Evolutionary conservation across 2,888 invertebrate genomes (phyloP).

Genomic region (Eumacrocentrus americanus): DNA sequence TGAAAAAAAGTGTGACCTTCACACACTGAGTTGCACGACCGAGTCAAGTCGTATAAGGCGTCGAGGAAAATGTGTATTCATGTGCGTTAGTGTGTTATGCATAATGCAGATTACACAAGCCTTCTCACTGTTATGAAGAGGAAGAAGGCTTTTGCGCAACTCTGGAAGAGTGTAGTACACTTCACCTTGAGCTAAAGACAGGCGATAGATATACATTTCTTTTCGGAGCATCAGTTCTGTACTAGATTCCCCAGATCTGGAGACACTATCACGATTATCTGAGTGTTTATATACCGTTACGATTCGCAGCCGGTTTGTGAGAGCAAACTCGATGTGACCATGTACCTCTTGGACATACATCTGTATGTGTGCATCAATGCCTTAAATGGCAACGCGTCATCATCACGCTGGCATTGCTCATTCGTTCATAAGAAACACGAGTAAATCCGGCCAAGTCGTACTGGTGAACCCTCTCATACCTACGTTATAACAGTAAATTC

Average conservation of each 20-base stretch:
- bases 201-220: too few relatives aligned
- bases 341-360: not conserved
- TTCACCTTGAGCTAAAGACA: not conserved
- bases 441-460: too few relatives aligned
- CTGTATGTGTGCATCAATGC: not conserved
- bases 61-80: slow-evolving; percentile 2
- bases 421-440: not conserved
- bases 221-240: not conserved
- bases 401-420: not conserved
- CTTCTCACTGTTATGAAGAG: not conserved
- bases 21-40: not conserved
- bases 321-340: not conserved
- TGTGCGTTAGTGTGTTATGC: slow-evolving; percentile 18
- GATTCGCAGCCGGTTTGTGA: not conserved
- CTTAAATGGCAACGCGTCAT: slow-evolving; percentile 12
- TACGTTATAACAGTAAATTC: too few relatives aligned
- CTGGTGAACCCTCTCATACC: too few relatives aligned
- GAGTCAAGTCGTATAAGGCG: slow-evolving; percentile 7
- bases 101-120: slow-evolving; percentile 31
- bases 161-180: not conserved
- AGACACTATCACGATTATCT: too few relatives aligned
- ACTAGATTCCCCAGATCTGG: too few relatives aligned
- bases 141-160: slow-evolving; percentile 5
- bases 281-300: slow-evolving; percentile 3
- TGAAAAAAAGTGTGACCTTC: not conserved